phyloP scores from a whole-genome alignment of 2,888 invertebrate genomes.

The Himalopsyche japonica region DNA sequence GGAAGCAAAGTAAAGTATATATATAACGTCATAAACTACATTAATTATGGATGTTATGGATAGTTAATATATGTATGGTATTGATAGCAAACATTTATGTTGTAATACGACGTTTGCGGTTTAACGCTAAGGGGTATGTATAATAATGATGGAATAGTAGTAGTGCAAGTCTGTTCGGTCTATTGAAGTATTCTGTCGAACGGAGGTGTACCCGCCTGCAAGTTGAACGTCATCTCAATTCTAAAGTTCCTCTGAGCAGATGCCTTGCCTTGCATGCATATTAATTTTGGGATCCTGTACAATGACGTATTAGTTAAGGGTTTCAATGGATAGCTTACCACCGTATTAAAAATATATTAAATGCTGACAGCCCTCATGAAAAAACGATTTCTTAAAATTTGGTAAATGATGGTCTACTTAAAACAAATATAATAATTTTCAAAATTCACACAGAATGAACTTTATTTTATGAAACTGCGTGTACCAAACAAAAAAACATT shows the following conservation, averaged over 20 bases:
- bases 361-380: too few species aligned
- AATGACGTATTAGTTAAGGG: not conserved
- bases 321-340: too few species aligned
- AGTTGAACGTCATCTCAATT: slow-evolving; percentile 25
- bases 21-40: too few species aligned
- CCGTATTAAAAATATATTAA: too few species aligned
- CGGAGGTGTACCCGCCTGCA: not conserved
- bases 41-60: too few species aligned
- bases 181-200: slow-evolving; percentile 1
- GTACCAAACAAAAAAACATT: too few species aligned
- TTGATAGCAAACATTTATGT: not conserved
- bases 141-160: not conserved
- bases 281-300: slow-evolving; percentile 8
- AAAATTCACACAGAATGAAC: too few species aligned
- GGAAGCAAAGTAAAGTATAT: too few species aligned
- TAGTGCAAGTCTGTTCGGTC: not conserved
- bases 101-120: not conserved
- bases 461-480: too few species aligned
- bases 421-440: too few species aligned
- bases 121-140: not conserved
- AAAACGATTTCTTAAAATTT: too few species aligned
- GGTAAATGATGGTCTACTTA: too few species aligned
- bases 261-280: slow-evolving; percentile 20
- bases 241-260: slow-evolving; percentile 11
- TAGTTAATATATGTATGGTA: not conserved